Conservation (phyloP, 2,113 vertebrate genomes). For the Mormyrus iriodes region DNA sequence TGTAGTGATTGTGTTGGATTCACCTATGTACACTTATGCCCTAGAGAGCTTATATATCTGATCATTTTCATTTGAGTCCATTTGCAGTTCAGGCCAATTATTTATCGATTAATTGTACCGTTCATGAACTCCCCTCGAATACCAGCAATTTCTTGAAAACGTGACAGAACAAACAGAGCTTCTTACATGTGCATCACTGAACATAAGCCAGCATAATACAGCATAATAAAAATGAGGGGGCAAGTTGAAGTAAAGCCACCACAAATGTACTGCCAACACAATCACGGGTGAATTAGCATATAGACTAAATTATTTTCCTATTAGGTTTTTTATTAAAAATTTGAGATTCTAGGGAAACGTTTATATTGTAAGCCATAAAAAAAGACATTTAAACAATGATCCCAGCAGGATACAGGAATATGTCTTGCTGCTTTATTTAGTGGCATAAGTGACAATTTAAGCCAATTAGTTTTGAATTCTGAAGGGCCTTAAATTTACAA, state of each 20-base stretch:
- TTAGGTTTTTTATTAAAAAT: background rate
- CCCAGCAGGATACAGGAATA: background rate
- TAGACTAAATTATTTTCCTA: background rate
- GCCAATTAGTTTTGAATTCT: background rate
- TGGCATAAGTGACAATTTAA: background rate
- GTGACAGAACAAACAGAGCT: background rate
- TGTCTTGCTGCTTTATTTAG: background rate
- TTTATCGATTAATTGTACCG: background rate
- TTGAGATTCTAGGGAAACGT: background rate
- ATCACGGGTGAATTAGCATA: background rate
- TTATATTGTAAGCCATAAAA: background rate
- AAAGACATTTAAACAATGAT: background rate
- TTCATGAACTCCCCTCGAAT: background rate
- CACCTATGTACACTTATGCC: too few species aligned
- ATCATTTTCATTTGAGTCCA: background rate
- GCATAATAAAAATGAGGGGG: background rate
- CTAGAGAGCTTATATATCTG: background rate
- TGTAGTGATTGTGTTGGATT: background rate
- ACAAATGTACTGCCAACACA: background rate
- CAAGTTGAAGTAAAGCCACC: background rate
- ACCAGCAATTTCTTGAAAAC: background rate
- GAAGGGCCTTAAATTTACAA: background rate
- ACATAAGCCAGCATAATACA: background rate
- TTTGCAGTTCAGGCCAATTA: background rate
- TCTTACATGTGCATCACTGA: background rate